Base-by-base conservation (phyloP, 2,888 invertebrate species). In the Athetis lepigone region DNA sequence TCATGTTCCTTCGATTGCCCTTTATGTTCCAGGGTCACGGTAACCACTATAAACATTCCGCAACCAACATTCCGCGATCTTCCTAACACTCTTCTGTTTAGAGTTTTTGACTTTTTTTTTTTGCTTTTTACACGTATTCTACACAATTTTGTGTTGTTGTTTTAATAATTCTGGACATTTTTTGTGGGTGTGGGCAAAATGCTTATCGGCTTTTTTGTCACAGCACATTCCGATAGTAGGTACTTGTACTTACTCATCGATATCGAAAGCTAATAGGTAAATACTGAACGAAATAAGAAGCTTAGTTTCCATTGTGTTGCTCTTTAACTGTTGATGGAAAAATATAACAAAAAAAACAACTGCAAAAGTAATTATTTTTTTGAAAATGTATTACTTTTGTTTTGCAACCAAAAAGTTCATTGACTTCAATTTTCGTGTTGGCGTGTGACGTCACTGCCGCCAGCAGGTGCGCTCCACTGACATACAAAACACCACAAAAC, bases 381-480 rank as follows among this genome's bases (percentile, higher is more conserved):
- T 39, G 29, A 36, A 23, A 27, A 50, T 43, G 2, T 21, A 11
- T 25, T 33, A 23, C 42, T 43, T 25, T 25, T 5, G 4, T 37
- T 11, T n/a, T 13, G 39, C 29, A 46, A 54, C 37, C 8, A 56
- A 54, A 50, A 64, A 58, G 64, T 64, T 77, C 61, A 63, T 55
- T 65, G 59, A 66, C 51, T 59, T 60, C 43, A 65, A 56, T 64
- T 45, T 57, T 50, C 52, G 51, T 52, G 51, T 57, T 70, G 13
- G 42, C 47, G 29, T 39, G 58, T 81, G 80, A 81, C 81, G 80
- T 80, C 81, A 80, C 62, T 8, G 33, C 54, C 40, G 51, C 73
- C 29, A 72, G 75, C 86, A 86, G 85, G 85, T 88, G 85, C 69
- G 87, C 69, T 77, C 85, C 60, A 86, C 85, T 86, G 77, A 87